Base-by-base conservation (phyloP, 2,797 vertebrate species). In the Hippoglossus hippoglossus region DNA sequence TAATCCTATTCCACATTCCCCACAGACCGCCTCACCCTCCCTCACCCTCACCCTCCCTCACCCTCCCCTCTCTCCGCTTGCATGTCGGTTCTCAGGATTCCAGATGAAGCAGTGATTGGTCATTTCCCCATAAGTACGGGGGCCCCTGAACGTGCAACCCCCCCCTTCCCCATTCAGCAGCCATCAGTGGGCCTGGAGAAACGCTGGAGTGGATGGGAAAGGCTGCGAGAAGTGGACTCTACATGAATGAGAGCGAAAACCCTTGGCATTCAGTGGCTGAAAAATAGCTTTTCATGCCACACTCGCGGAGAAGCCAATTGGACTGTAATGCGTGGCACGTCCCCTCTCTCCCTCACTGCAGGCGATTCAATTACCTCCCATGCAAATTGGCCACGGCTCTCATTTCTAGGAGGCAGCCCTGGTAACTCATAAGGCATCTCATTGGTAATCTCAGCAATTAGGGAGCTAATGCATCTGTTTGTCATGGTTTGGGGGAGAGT, bases 321-420 rank as follows among this genome's bases (percentile, higher is more conserved):
- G 83, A 77, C 85, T 80, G 69, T 67, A 83, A 85, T 89, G 82
- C 80, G 31, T 58, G 19, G 80, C 89, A 82, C 77, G 67, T 84
- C 81, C 69, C 61, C 75, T 57, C 74, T 60, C 74, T 62, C 50
- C 63, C 67, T 78, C 87, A 72, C 87, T 86, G 82, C 87, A 36
- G 90, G 88, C 86, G 59, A 92, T 92, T 93, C 93, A 93, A 92
- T 94, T 92, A 93, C 88, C 81, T 87, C 83, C 83, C 81, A 90
- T 91, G 91, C 91, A 93, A 93, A 93, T 93, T 89, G 87, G 72
- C 83, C 36, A 10, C 49, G 83, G 84, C 90, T 91, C 92, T 93
- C 90, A 93, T 93, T 92, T 90, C 87, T 87, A 82, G 79, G 63
- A 89, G 81, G 84, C 86, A 83, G 83, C 88, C 89, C 79, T 64